A percentile compares a stretch with the other conserved stretches of the same genome.
Conservation (phyloP, 1,140 invertebrate genomes). For the Calephelis virginiensis region DNA sequence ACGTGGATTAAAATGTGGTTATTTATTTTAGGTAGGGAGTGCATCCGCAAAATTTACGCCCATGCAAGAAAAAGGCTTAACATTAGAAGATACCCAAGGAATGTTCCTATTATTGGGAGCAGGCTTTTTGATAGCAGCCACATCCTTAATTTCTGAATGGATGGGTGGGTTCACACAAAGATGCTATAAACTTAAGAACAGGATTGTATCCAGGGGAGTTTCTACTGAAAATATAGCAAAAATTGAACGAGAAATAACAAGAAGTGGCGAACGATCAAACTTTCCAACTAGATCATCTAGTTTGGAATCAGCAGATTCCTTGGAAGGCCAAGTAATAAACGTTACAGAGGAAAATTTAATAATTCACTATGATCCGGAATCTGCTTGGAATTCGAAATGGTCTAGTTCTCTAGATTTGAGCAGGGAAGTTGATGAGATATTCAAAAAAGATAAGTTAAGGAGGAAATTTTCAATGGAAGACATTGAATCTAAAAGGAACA, state of each 20-base stretch:
- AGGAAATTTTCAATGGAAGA: slow-evolving; percentile 27
- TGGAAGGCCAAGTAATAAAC: slow-evolving; percentile 54
- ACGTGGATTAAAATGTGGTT: too few species aligned
- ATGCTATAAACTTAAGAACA: slow-evolving; percentile 60
- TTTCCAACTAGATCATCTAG: slow-evolving; percentile 42
- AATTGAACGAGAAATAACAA: slow-evolving; percentile 23
- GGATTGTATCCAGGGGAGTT: slow-evolving; percentile 27
- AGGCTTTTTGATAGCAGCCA: slow-evolving; percentile 81
- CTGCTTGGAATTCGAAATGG: slow-evolving; percentile 46
- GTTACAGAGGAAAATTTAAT: slow-evolving; percentile 50
- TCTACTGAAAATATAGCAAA: slow-evolving; percentile 32
- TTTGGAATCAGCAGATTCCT: slow-evolving; percentile 43
- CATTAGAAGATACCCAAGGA: slow-evolving; percentile 86
- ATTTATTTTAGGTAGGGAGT: slow-evolving; percentile 39
- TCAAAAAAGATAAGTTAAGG: slow-evolving; percentile 45
- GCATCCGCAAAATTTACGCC: slow-evolving; percentile 53
- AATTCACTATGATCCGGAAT: slow-evolving; percentile 46
- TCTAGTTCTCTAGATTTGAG: slow-evolving; percentile 68
- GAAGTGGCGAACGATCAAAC: slow-evolving; percentile 32
- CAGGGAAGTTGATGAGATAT: slow-evolving; percentile 65
- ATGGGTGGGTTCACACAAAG: slow-evolving; percentile 82
- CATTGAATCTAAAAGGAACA: slow-evolving; percentile 27
- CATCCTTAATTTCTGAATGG: slow-evolving; percentile 80
- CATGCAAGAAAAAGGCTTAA: slow-evolving; percentile 83
- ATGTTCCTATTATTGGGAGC: slow-evolving; percentile 86